phyloP scores from a whole-genome alignment of 2,113 vertebrate genomes.

The Cichladusa arquata region DNA sequence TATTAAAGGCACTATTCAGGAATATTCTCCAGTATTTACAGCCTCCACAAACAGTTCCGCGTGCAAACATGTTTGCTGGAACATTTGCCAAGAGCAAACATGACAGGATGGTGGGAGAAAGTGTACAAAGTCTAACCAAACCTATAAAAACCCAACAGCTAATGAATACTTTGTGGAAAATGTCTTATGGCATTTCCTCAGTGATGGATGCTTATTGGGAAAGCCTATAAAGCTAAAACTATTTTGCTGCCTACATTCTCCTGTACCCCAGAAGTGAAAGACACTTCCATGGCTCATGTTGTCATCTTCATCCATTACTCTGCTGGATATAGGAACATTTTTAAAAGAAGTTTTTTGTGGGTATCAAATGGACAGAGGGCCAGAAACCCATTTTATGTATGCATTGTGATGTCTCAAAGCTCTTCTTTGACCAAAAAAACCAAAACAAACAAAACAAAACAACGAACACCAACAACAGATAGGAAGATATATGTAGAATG shows the following conservation, averaged over 20 bases:
- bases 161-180: constrained; percentile 45
- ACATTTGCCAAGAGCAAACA: constrained; percentile 48
- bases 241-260: background rate
- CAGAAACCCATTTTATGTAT: background rate
- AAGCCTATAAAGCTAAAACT: background rate
- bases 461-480: background rate
- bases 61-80: constrained; percentile 13
- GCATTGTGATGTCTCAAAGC: background rate
- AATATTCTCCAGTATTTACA: background rate
- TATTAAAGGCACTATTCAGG: constrained; percentile 40
- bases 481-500: background rate
- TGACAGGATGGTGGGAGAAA: background rate
- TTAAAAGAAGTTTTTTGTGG: background rate
- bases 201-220: background rate
- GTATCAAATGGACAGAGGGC: background rate
- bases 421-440: background rate
- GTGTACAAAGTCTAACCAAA: constrained; percentile 7
- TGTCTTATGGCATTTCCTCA: background rate
- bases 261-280: background rate
- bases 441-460: background rate
- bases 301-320: background rate
- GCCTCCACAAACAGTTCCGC: background rate
- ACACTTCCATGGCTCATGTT: background rate
- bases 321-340: background rate
- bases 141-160: constrained; percentile 11